These are phyloP conservation scores for Hydrochoerus hydrochaeris DNA, from an alignment of 2,113 vertebrate species.

Conservation along the genomic window DNA sequence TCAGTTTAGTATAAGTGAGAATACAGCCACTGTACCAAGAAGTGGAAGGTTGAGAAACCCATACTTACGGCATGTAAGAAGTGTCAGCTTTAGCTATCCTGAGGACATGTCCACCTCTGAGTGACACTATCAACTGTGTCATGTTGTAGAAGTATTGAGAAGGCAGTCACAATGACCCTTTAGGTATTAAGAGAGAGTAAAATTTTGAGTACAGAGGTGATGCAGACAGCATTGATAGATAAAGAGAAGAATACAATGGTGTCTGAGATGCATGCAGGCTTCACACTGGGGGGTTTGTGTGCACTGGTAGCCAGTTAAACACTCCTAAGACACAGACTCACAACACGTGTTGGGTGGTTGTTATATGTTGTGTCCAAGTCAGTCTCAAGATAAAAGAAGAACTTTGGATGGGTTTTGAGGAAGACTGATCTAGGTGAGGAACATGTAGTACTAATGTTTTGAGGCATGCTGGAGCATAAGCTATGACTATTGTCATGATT, in stretches of 20 bases:
- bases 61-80: background rate
- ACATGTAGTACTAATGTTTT: fast-evolving
- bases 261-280: background rate
- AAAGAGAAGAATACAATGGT: background rate
- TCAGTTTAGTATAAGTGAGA: background rate
- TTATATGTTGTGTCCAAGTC: background rate
- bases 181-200: too few species aligned
- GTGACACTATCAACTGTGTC: background rate
- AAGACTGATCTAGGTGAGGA: background rate
- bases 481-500: background rate
- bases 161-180: background rate
- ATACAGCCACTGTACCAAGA: background rate
- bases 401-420: background rate
- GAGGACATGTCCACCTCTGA: background rate
- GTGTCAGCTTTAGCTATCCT: background rate
- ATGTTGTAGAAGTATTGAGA: background rate
- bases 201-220: background rate
- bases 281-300: background rate
- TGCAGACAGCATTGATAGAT: background rate
- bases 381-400: background rate
- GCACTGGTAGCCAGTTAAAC: background rate
- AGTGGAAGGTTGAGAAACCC: background rate
- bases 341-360: too few species aligned
- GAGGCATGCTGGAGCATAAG: background rate
- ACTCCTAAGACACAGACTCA: background rate